Conservation (phyloP, 2,113 vertebrate genomes). For the Thermophis baileyi region DNA sequence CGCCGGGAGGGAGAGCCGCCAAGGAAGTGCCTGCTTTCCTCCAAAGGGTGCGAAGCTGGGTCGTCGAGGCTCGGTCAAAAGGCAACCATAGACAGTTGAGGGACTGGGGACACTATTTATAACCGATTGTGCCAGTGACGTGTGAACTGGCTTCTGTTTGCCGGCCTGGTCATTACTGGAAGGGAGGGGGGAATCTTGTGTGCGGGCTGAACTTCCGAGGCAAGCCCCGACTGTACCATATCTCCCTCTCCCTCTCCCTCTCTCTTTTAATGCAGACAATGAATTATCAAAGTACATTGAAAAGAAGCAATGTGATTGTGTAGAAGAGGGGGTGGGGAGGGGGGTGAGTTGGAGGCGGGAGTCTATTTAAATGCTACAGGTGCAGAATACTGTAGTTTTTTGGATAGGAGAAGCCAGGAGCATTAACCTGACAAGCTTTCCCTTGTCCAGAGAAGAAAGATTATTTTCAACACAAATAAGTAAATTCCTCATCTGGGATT, state of each 20-base stretch:
- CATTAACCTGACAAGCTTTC: background rate
- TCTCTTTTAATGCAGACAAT: no score
- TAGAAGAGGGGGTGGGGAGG: background rate
- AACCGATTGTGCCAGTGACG: conserved; percentile 64
- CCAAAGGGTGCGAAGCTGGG: background rate
- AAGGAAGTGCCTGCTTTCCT: background rate
- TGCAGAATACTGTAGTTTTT: background rate
- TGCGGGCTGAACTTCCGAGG: conserved; percentile 21
- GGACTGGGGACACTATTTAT: conserved; percentile 67
- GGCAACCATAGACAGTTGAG: conserved; percentile 31
- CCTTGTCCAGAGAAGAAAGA: background rate
- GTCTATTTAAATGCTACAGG: background rate
- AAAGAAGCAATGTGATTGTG: background rate
- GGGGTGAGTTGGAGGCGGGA: background rate
- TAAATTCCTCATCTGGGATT: background rate
- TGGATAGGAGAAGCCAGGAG: background rate
- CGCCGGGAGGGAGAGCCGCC: background rate
- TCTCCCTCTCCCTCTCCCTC: no score
- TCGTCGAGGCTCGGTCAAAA: background rate
- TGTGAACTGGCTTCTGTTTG: conserved; percentile 45
- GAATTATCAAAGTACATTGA: background rate
- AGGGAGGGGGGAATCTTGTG: conserved; percentile 22
- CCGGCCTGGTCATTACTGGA: conserved; percentile 27
- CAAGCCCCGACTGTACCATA: conserved; percentile 67
- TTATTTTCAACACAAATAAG: background rate